Evolutionary conservation across 2,113 vertebrate genomes (phyloP).

Genomic region (Ictidomys tridecemlineatus): DNA sequence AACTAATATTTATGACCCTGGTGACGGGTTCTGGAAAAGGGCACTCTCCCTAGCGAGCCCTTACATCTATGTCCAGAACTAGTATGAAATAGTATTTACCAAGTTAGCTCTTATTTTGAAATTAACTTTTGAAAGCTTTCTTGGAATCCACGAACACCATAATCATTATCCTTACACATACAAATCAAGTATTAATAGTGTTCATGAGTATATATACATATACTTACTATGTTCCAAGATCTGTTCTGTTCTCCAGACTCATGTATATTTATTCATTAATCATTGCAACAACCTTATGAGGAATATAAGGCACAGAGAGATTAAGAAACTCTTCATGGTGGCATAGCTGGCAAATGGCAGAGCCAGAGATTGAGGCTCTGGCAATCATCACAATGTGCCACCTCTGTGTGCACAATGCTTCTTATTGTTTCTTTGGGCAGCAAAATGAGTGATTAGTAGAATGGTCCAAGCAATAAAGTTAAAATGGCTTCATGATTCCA

Average conservation of each 20-base stretch:
- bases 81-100: constrained; percentile 21
- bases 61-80: not conserved
- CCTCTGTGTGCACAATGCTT: not conserved
- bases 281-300: not conserved
- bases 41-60: not conserved
- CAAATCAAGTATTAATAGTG: constrained; percentile 7
- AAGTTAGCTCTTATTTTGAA: constrained; percentile 4
- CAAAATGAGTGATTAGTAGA: not conserved
- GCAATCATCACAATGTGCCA: not conserved
- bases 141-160: constrained; percentile 9
- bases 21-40: not conserved
- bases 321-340: not conserved
- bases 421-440: not conserved
- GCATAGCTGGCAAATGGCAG: not conserved
- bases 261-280: not conserved
- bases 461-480: not conserved
- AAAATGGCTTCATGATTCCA: not conserved
- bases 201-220: not conserved
- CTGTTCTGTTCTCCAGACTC: constrained; percentile 11
- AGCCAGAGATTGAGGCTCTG: not conserved
- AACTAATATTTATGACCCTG: constrained; percentile 5
- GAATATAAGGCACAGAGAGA: not conserved
- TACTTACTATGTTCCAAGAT: not conserved
- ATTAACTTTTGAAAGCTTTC: constrained; percentile 15
- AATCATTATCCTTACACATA: not conserved